Percentiles rank a stretch among this genome's conserved stretches.
Conservation (phyloP, 2,797 vertebrate species). For the Coregonus sp. region DNA sequence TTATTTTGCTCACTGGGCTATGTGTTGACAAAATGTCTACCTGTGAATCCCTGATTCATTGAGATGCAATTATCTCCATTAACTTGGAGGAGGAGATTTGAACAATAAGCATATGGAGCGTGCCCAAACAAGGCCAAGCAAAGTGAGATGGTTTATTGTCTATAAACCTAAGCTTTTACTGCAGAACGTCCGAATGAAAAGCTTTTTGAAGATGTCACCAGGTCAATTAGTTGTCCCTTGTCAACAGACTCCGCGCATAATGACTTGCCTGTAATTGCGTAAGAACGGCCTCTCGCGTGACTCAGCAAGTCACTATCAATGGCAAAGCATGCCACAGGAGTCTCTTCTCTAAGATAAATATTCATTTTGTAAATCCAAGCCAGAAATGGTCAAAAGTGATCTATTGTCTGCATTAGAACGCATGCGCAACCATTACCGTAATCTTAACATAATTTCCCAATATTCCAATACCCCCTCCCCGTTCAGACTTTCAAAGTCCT, state of each 20-base stretch:
- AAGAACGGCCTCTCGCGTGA: conserved; percentile 67
- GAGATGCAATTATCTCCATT: too few species aligned
- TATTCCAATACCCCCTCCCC: conserved; percentile 9
- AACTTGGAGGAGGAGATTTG: conserved; percentile 19
- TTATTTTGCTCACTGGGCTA: too few species aligned
- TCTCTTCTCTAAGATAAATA: conserved; percentile 47
- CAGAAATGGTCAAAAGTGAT: conserved; percentile 5
- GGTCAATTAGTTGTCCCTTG: conserved; percentile 71
- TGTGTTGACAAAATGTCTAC: too few species aligned
- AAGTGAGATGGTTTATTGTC: conserved; percentile 57
- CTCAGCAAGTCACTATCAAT: conserved; percentile 71
- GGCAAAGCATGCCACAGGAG: conserved; percentile 63
- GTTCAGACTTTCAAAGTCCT: conserved; percentile 18
- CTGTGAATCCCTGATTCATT: not conserved
- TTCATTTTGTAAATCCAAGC: conserved; percentile 57
- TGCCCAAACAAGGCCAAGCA: conserved; percentile 54
- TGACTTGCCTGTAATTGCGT: conserved; percentile 75
- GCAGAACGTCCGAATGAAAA: conserved; percentile 72
- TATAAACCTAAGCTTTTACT: conserved; percentile 72
- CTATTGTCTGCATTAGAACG: conserved; percentile 24
- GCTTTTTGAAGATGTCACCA: conserved; percentile 72
- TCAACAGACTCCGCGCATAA: conserved; percentile 66
- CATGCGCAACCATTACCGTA: not conserved
- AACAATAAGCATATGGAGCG: conserved; percentile 17
- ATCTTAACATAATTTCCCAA: not conserved